A percentile compares a stretch with the other conserved stretches of the same genome.
Conservation (phyloP, 1,140 invertebrate species). For the Calliopsis andreniformis region DNA sequence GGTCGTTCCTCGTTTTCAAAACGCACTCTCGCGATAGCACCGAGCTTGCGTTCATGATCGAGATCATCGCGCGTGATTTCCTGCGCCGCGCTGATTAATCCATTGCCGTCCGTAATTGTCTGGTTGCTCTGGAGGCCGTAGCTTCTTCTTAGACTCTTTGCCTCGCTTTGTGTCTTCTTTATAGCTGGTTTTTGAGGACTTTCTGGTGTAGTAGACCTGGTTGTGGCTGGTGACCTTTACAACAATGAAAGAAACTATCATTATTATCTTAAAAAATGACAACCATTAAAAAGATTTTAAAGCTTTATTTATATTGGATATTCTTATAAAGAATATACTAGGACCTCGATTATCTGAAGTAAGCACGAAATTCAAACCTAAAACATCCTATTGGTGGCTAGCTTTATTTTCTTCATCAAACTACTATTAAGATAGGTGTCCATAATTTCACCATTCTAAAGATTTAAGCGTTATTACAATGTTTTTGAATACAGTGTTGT, state of each 20-base stretch:
- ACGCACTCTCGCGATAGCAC: conserved; percentile 53
- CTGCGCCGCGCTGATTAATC: conserved; percentile 52
- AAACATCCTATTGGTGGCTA: too few species aligned
- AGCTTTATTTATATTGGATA: too few species aligned
- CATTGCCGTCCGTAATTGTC: conserved; percentile 37
- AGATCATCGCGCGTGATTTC: conserved; percentile 57
- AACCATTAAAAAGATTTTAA: too few species aligned
- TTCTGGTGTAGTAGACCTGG: background rate
- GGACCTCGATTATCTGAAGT: too few species aligned
- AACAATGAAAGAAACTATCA: background rate
- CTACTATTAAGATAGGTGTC: too few species aligned
- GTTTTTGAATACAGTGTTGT: too few species aligned
- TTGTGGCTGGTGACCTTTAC: conserved; percentile 14
- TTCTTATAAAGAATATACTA: too few species aligned
- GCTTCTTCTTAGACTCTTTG: conserved; percentile 7
- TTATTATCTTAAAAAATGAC: background rate
- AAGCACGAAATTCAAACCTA: too few species aligned
- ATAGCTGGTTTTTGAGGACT: background rate
- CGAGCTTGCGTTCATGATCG: conserved; percentile 42
- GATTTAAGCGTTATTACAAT: too few species aligned
- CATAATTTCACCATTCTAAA: too few species aligned
- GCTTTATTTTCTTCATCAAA: too few species aligned
- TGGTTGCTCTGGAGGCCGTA: conserved; percentile 7
- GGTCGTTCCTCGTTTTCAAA: conserved; percentile 50
- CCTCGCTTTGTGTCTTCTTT: conserved; percentile 12